Conservation (phyloP, 2,888 invertebrate genomes). For the Macrosoma leucophasiata region DNA sequence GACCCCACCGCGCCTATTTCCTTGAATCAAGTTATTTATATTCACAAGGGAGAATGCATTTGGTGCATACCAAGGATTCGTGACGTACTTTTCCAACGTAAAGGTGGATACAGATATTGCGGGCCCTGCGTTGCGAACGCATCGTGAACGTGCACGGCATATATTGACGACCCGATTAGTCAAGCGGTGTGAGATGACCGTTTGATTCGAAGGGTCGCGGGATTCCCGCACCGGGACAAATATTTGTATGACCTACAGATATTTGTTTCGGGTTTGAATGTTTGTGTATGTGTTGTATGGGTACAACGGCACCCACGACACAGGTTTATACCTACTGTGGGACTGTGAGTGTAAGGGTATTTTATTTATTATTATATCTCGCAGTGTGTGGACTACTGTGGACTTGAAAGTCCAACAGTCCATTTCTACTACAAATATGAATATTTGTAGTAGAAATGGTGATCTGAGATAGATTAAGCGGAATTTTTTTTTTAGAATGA, state of each 20-base stretch:
- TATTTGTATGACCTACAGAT: too few relatives aligned
- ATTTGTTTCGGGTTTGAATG: background rate
- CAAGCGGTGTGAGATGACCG: too few relatives aligned
- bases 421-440: background rate
- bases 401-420: background rate
- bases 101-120: slow-evolving; percentile 22
- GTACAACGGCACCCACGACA: background rate
- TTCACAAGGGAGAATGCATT: slow-evolving; percentile 36
- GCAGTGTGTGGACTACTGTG: too few relatives aligned
- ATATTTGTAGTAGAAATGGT: background rate
- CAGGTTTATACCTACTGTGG: too few relatives aligned
- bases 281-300: slow-evolving; percentile 5
- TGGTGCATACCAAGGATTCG: slow-evolving; percentile 33
- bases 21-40: slow-evolving; percentile 38
- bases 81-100: slow-evolving; percentile 27
- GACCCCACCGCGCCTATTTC: slow-evolving; percentile 29
- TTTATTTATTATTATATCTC: too few relatives aligned
- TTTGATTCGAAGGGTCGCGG: too few relatives aligned
- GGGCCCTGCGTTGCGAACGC: slow-evolving; percentile 19
- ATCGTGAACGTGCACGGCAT: slow-evolving; percentile 16
- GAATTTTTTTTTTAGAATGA: background rate
- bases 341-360: too few relatives aligned
- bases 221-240: too few relatives aligned
- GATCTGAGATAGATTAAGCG: background rate
- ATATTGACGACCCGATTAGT: slow-evolving; percentile 9